Conservation (phyloP, 2,113 vertebrate species). For the Proteles cristata region DNA sequence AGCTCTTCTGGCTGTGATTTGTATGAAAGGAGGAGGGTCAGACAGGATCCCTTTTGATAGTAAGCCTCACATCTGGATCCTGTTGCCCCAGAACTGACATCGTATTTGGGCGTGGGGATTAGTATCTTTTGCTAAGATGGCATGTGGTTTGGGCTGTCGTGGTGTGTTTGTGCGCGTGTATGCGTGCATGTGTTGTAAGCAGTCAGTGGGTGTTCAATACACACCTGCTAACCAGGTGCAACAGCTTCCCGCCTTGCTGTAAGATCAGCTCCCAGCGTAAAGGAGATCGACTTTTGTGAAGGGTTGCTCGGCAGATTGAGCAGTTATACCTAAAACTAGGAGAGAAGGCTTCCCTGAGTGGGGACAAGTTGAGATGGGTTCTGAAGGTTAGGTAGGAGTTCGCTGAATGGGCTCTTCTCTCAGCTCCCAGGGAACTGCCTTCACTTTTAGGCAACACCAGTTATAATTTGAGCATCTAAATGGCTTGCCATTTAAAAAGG, state of each 20-base stretch:
- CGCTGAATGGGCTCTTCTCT: background rate
- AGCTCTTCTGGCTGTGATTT: background rate
- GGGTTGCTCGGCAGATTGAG: background rate
- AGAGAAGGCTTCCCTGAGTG: background rate
- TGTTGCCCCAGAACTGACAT: background rate
- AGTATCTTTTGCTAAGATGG: background rate
- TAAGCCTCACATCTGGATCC: background rate
- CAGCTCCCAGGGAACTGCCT: background rate
- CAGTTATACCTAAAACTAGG: background rate
- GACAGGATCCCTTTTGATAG: background rate
- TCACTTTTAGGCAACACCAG: background rate
- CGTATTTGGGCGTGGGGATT: background rate
- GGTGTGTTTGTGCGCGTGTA: background rate
- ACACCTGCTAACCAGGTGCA: background rate
- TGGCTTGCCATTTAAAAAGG: background rate
- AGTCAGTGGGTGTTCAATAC: constrained; percentile 23
- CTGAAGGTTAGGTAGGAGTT: constrained; percentile 36
- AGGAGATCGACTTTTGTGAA: background rate
- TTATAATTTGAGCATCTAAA: background rate
- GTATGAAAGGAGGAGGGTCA: background rate
- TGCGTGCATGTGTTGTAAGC: background rate
- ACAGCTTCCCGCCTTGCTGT: background rate
- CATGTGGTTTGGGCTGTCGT: background rate
- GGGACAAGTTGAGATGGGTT: background rate
- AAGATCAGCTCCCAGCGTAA: background rate